These are phyloP conservation scores for Petrophora chlorosata DNA, from an alignment of 2,888 invertebrate genomes.

Conservation along the genomic window DNA sequence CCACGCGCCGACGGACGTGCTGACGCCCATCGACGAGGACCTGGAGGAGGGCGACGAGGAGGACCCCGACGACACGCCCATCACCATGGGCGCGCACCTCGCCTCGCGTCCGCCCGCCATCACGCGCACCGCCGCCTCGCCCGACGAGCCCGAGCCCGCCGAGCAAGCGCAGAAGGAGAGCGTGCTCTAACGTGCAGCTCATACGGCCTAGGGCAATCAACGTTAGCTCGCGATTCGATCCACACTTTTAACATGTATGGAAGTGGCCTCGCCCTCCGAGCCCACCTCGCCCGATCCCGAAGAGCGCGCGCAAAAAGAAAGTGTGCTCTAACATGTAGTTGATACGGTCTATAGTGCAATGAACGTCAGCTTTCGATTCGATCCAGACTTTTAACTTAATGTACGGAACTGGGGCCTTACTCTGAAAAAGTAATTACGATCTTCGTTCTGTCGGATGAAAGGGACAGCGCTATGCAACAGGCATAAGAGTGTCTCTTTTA, in stretches of 20 bases:
- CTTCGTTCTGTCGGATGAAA: no score
- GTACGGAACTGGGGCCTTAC: no score
- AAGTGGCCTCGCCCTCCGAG: no score
- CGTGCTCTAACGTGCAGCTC: constrained; percentile 87
- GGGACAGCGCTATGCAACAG: no score
- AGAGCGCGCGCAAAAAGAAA: constrained; percentile 83
- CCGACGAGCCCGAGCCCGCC: constrained; percentile 77
- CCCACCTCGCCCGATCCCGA: constrained; percentile 80
- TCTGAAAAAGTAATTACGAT: no score
- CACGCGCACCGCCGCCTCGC: constrained; percentile 90
- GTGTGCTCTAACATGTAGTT: not conserved
- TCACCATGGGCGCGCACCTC: constrained; percentile 84
- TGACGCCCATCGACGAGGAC: constrained; percentile 93
- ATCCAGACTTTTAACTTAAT: no score
- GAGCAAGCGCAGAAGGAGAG: constrained; percentile 87
- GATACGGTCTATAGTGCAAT: no score
- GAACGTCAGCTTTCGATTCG: no score
- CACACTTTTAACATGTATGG: no score
- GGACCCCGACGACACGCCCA: constrained; percentile 87
- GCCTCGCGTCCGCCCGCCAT: constrained; percentile 86
- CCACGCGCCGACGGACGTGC: constrained; percentile 86
- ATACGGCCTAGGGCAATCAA: no score
- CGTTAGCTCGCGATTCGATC: no score
- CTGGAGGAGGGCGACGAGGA: constrained; percentile 88
- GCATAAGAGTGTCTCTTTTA: no score